Evolutionary conservation across 2,888 invertebrate genomes (phyloP).

Genomic region (Mesorhabditis belari): DNA sequence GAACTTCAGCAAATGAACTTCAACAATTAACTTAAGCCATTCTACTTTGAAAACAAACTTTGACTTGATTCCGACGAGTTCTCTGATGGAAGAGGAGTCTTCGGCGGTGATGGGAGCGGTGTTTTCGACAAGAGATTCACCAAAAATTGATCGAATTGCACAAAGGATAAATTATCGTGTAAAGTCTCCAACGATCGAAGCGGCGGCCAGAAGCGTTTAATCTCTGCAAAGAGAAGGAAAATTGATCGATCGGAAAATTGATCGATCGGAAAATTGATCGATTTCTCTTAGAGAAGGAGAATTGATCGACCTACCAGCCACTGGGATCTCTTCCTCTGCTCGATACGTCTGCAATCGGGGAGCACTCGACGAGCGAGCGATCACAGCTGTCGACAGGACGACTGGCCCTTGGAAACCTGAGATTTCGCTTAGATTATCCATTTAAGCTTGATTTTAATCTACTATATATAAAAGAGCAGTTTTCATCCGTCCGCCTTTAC

Average conservation of each 20-base stretch:
- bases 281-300: background rate
- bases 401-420: conserved; percentile 35
- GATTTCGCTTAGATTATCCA: background rate
- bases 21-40: too few relatives aligned
- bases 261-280: background rate
- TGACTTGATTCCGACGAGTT: too few relatives aligned
- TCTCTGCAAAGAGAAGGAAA: conserved; percentile 29
- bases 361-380: conserved; percentile 54
- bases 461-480: too few relatives aligned
- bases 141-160: conserved; percentile 27
- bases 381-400: conserved; percentile 54
- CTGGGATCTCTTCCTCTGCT: conserved; percentile 41
- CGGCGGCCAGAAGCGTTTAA: conserved; percentile 70
- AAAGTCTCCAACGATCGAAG: conserved; percentile 92
- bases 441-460: too few relatives aligned
- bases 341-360: conserved; percentile 53
- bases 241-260: background rate
- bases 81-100: conserved; percentile 21
- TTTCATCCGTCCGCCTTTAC: too few relatives aligned
- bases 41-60: too few relatives aligned
- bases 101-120: conserved; percentile 29
- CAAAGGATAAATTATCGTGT: conserved; percentile 65
- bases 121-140: background rate
- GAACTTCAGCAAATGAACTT: too few relatives aligned
- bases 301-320: conserved; percentile 22